Conservation (phyloP, 2,113 vertebrate species). For the Ochotona princeps region DNA sequence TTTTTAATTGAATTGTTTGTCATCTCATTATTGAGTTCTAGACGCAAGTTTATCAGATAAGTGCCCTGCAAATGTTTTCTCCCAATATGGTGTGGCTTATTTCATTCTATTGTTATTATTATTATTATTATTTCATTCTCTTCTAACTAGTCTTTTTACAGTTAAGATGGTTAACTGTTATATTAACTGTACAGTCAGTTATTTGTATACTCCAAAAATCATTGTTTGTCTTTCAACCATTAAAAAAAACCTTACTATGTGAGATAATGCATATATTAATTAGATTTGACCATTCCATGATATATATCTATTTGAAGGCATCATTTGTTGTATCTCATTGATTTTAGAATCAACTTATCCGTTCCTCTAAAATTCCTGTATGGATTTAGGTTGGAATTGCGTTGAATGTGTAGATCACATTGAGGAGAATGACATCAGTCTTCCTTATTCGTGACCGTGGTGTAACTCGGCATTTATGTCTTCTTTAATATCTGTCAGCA, state of each 20-base stretch:
- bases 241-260: background rate
- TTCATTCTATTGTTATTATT: background rate
- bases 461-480: background rate
- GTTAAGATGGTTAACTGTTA: background rate
- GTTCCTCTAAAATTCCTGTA: background rate
- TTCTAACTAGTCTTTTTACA: background rate
- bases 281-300: background rate
- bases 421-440: background rate
- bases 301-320: background rate
- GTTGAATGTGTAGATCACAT: background rate
- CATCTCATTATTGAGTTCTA: background rate
- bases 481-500: background rate
- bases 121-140: background rate
- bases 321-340: background rate
- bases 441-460: background rate
- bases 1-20: background rate
- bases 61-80: background rate
- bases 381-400: background rate
- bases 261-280: too few relatives aligned
- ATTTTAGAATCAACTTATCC: constrained; percentile 13
- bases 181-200: background rate
- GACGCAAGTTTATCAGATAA: background rate
- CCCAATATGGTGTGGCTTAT: background rate
- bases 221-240: background rate
- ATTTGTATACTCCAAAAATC: background rate